A percentile compares a stretch with the other conserved stretches of the same genome.
Evolutionary conservation across 2,888 invertebrate species (phyloP).

Genomic region (Timandra comae): DNA sequence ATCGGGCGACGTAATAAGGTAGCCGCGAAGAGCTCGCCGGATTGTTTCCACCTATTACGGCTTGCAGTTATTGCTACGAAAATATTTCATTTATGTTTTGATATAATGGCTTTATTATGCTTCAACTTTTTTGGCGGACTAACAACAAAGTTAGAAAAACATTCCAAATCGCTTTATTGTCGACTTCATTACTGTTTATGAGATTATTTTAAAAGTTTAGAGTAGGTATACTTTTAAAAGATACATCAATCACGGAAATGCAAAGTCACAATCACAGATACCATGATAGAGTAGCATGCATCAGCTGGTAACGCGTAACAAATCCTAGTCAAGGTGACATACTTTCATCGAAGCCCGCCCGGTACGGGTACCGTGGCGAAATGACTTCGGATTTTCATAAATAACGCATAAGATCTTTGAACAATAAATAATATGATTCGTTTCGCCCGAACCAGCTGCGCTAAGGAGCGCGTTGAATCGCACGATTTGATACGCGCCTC

Average conservation of each 20-base stretch:
- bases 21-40: conserved; percentile 41
- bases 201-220: neutral
- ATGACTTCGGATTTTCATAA: conserved; percentile 66
- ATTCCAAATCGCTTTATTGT: neutral
- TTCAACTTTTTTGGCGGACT: too few relatives aligned
- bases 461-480: conserved; percentile 67
- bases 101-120: too few relatives aligned
- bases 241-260: conserved; percentile 33
- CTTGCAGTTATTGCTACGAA: neutral
- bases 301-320: conserved; percentile 56
- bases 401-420: conserved; percentile 63
- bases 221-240: neutral
- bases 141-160: neutral
- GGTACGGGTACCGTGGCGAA: conserved; percentile 47
- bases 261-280: conserved; percentile 23
- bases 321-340: conserved; percentile 71
- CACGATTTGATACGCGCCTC: conserved; percentile 73
- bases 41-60: conserved; percentile 14
- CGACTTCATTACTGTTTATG: neutral
- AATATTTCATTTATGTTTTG: too few relatives aligned
- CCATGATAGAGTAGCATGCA: conserved; percentile 38
- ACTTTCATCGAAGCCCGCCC: conserved; percentile 45
- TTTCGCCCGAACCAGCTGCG: conserved; percentile 68
- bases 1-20: conserved; percentile 54
- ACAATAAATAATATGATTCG: conserved; percentile 73